Conservation (phyloP, 1,140 invertebrate species). For the Samia ricini region DNA sequence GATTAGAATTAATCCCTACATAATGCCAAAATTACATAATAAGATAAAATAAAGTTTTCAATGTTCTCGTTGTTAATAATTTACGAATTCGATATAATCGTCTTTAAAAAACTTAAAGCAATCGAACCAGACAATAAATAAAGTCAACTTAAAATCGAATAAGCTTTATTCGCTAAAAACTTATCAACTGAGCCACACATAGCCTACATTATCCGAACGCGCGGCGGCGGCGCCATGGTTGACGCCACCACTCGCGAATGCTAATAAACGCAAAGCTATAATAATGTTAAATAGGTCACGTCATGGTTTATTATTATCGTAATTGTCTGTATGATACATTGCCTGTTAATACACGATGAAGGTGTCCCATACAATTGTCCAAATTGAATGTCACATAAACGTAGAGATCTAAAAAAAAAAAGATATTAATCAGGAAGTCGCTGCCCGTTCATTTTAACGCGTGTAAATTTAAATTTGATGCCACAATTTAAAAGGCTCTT, state of each 20-base stretch:
- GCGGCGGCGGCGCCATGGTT: slow-evolving; percentile 43
- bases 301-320: slow-evolving; percentile 14
- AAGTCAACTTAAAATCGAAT: neutral
- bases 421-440: no score
- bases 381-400: neutral
- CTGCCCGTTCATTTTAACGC: no score
- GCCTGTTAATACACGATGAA: neutral
- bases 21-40: no score
- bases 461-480: no score
- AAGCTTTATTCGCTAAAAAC: neutral
- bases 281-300: slow-evolving; percentile 39
- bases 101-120: no score
- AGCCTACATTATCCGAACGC: slow-evolving; percentile 21
- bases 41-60: no score
- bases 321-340: slow-evolving; percentile 16
- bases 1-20: no score
- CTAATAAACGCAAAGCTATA: slow-evolving; percentile 17
- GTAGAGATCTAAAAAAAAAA: no score
- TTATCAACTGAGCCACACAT: neutral
- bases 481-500: no score
- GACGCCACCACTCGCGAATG: slow-evolving; percentile 45
- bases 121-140: no score
- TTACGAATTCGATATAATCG: no score
- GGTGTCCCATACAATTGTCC: slow-evolving; percentile 17
- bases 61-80: no score